These are phyloP conservation scores for Morelia viridis DNA, from an alignment of 2,797 vertebrate genomes.

Conservation along the genomic window DNA sequence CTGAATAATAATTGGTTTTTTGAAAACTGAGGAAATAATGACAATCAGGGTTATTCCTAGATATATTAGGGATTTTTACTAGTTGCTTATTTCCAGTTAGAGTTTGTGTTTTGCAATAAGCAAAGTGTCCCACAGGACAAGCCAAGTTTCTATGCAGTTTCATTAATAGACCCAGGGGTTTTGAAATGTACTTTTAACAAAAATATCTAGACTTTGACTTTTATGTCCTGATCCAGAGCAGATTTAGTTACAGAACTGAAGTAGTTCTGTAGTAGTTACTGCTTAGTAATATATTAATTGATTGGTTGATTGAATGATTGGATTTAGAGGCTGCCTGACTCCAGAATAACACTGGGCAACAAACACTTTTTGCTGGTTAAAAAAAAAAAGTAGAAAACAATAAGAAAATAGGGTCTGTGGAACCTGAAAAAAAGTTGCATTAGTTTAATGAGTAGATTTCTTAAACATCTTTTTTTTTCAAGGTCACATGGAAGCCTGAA, in stretches of 20 bases:
- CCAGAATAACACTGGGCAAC: too few relatives aligned
- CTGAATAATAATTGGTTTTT: neutral
- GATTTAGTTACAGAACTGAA: neutral
- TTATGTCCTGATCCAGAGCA: neutral
- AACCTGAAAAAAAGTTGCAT: neutral
- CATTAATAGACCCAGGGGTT: neutral
- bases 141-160: neutral
- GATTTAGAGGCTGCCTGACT: too few relatives aligned
- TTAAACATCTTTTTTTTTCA: neutral
- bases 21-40: neutral
- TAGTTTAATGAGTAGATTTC: neutral
- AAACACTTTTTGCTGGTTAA: too few relatives aligned
- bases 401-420: too few relatives aligned
- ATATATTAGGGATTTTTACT: slow-evolving; percentile 2
- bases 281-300: too few relatives aligned
- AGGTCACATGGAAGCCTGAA: neutral
- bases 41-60: neutral
- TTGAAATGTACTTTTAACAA: neutral
- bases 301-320: too few relatives aligned
- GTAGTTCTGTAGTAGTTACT: too few relatives aligned
- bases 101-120: slow-evolving; percentile 13
- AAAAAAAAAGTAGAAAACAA: too few relatives aligned
- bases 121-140: neutral
- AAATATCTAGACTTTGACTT: neutral
- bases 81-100: neutral